Evolutionary conservation across 2,888 invertebrate genomes (phyloP), one percentile per base, ranked within the genome.

Genomic region (Pseudanteris insignis): DNA sequence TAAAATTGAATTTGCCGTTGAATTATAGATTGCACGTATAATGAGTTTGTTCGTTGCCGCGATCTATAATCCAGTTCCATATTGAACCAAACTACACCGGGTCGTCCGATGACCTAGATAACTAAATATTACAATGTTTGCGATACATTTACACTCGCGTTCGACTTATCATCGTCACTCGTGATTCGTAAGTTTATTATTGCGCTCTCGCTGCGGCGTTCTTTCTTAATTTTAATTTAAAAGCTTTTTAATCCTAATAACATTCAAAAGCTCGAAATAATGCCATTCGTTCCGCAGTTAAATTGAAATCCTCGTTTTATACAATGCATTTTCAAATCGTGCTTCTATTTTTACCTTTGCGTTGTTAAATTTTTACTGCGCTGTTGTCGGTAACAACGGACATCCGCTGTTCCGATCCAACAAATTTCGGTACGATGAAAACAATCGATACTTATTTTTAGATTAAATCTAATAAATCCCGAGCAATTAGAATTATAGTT

Each of bases 41-140:
- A 60, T 60, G 47, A 53, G 47, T 60, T 60, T 46, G 53, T 48
- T 60, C 54, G 48, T 43, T 44, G 43, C 44, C 43, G 37, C 54
- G 44, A 60, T 55, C 61, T 36, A 61, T 61, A 61, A 61, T 54
- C 61, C 61, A 61, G 61, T 61, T 61, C 54, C 61, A 61, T 61
- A 61, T 61, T 61, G 61, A 54, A 61, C 54, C 54, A 29, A 61
- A 61, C 50, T 48, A 25, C 54, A 48, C 32, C 32, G 60, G 48
- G 53, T 60, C 48, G 54, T 60, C 60, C 44, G 60, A 60, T 60
- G 60, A 54, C 60, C 60, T 60, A 60, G 60, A 60, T 60, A 60
- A 60, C 54, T 48, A 60, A 60, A 61, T 50, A 61, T 61, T 61
- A 61, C 54, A 48, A 50, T 61, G 34, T 61, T 54, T 46, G 54